These are phyloP conservation scores for Campodea augens DNA, from an alignment of 1,140 invertebrate genomes.

Conservation along the genomic window DNA sequence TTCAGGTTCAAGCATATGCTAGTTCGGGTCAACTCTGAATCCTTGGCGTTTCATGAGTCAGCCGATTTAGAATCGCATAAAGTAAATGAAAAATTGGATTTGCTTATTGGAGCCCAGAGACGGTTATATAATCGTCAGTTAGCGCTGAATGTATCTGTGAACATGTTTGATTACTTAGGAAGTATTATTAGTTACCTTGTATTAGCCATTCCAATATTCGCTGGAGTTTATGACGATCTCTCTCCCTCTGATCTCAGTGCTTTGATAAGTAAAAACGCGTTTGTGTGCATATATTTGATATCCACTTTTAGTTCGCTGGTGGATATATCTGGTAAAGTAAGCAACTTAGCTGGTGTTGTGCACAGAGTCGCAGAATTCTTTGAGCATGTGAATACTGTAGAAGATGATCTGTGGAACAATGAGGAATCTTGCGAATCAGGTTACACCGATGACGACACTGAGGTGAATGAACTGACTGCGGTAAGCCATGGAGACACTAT, in stretches of 20 bases:
- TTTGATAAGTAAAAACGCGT: conserved; percentile 38
- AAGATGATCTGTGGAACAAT: too few relatives aligned
- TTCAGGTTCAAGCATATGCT: conserved; percentile 41
- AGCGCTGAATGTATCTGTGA: conserved; percentile 25
- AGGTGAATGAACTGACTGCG: too few relatives aligned
- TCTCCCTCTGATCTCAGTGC: conserved; percentile 27
- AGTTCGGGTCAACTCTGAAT: conserved; percentile 36
- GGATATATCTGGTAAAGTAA: conserved; percentile 28
- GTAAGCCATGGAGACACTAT: too few relatives aligned
- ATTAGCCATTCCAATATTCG: conserved; percentile 37
- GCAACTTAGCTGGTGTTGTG: conserved; percentile 32
- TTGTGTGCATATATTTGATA: conserved; percentile 40
- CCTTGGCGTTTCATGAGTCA: conserved; percentile 33
- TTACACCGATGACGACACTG: too few relatives aligned
- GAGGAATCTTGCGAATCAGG: too few relatives aligned
- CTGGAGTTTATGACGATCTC: conserved; percentile 30
- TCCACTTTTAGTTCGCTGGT: conserved; percentile 35
- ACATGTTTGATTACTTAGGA: conserved; percentile 35
- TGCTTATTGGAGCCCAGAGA: conserved; percentile 28
- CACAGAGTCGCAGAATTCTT: conserved; percentile 26
- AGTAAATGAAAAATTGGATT: conserved; percentile 26
- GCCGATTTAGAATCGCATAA: conserved; percentile 28
- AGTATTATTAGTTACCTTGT: conserved; percentile 39
- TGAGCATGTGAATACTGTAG: conserved; percentile 15
- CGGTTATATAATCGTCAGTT: conserved; percentile 26